Percentiles rank a stretch among this genome's conserved stretches.
These are phyloP conservation scores for Leistus spinibarbis DNA, from an alignment of 2,888 invertebrate genomes.

Conservation along the genomic window DNA sequence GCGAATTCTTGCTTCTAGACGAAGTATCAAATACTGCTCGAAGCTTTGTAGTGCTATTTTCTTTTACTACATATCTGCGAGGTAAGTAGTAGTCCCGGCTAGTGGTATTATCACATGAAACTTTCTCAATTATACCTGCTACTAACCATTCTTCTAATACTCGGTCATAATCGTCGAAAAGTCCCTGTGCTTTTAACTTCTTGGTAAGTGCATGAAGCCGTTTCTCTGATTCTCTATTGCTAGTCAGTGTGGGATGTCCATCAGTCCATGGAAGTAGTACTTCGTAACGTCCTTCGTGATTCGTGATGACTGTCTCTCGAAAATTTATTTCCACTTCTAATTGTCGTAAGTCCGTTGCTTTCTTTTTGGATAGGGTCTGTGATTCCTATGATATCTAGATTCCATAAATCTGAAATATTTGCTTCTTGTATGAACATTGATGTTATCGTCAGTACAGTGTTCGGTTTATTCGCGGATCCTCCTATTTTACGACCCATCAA, in stretches of 20 bases:
- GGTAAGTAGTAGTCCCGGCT: constrained; percentile 43
- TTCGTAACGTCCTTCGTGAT: constrained; percentile 45
- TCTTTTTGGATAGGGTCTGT: too few species aligned
- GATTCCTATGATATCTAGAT: too few species aligned
- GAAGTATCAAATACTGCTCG: constrained; percentile 49
- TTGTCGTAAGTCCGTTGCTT: too few species aligned
- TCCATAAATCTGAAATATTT: too few species aligned
- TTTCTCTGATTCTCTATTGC: constrained; percentile 40
- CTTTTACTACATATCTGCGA: constrained; percentile 46
- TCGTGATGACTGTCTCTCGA: too few species aligned
- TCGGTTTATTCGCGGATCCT: too few species aligned
- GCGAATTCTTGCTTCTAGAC: constrained; percentile 38
- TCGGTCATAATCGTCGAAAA: constrained; percentile 38
- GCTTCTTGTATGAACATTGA: too few species aligned
- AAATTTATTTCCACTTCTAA: too few species aligned
- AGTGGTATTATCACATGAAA: too few species aligned
- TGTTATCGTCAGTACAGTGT: too few species aligned
- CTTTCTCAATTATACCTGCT: constrained; percentile 45
- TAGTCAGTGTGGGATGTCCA: constrained; percentile 42
- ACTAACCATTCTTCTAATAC: constrained; percentile 46
- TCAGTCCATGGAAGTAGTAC: constrained; percentile 45
- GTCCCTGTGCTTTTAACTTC: constrained; percentile 32
- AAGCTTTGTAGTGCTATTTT: constrained; percentile 46
- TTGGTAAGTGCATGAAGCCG: constrained; percentile 30
- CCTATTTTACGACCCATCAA: too few species aligned